Percentiles rank a stretch among this genome's conserved stretches.
These are phyloP conservation scores for Notodonta ziczac DNA, from an alignment of 2,888 invertebrate species.

Conservation along the genomic window DNA sequence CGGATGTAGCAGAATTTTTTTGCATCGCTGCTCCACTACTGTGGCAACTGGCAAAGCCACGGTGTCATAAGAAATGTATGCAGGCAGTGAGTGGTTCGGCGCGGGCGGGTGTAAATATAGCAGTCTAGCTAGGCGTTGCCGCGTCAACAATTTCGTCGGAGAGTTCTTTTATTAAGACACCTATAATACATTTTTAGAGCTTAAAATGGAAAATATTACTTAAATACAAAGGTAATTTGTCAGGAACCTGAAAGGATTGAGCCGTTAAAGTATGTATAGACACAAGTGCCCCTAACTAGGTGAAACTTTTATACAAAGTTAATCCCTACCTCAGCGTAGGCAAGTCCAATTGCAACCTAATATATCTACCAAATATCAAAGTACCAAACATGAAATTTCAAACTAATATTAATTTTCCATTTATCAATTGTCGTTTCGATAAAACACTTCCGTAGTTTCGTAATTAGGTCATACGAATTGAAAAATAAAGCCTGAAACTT, in stretches of 20 bases:
- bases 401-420: not conserved
- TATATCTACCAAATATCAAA: not conserved
- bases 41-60: not conserved
- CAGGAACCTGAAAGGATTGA: too few species aligned
- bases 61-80: constrained; percentile 4
- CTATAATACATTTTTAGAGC: too few species aligned
- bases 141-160: not conserved
- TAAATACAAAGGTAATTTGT: too few species aligned
- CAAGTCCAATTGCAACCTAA: too few species aligned
- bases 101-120: not conserved
- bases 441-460: not conserved
- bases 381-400: not conserved
- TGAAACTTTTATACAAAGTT: too few species aligned
- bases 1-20: not conserved
- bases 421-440: not conserved
- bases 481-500: constrained; percentile 3
- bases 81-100: constrained; percentile 1
- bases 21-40: not conserved
- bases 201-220: too few species aligned
- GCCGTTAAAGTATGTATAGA: too few species aligned
- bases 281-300: too few species aligned
- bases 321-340: too few species aligned
- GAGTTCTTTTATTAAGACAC: constrained; percentile 1
- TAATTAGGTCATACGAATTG: constrained; percentile 3
- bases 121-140: not conserved